Evolutionary conservation across 2,113 vertebrate species (phyloP).

Genomic region (Caranx ignobilis): DNA sequence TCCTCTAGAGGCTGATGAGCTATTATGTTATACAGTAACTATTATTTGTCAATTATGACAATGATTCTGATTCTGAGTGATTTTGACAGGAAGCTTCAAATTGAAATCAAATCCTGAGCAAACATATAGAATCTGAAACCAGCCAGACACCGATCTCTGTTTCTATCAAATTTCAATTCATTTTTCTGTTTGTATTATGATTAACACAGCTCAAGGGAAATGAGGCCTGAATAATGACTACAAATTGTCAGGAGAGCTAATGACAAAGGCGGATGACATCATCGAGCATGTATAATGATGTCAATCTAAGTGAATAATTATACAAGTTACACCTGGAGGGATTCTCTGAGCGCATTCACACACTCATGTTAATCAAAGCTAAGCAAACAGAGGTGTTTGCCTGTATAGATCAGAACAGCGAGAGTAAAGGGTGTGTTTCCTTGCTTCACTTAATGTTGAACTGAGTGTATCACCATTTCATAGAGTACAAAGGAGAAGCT

Average conservation of each 20-base stretch:
- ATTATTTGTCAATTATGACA: background rate
- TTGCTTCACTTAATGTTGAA: conserved; percentile 1
- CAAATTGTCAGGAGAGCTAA: conserved; percentile 18
- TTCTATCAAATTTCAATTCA: conserved; percentile 13
- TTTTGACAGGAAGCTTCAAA: background rate
- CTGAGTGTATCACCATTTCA: background rate
- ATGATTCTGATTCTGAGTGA: background rate
- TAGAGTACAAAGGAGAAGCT: conserved; percentile 10
- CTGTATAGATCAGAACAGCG: background rate
- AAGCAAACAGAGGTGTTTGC: background rate
- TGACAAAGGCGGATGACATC: background rate
- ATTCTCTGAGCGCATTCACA: background rate
- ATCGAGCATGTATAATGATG: background rate
- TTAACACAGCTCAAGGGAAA: conserved; percentile 34
- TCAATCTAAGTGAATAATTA: conserved; percentile 1
- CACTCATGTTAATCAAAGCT: conserved; percentile 6
- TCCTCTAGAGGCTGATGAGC: background rate
- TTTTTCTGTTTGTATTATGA: conserved; percentile 11
- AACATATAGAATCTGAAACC: conserved; percentile 9
- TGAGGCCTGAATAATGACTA: conserved; percentile 36
- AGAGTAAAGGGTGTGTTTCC: no score
- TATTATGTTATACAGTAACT: background rate
- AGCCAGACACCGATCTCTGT: conserved; percentile 5
- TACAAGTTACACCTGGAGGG: background rate
- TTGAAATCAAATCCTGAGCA: background rate